phyloP scores from a whole-genome alignment of 2,797 vertebrate genomes.

The Lepidocolaptes lacrymiger region DNA sequence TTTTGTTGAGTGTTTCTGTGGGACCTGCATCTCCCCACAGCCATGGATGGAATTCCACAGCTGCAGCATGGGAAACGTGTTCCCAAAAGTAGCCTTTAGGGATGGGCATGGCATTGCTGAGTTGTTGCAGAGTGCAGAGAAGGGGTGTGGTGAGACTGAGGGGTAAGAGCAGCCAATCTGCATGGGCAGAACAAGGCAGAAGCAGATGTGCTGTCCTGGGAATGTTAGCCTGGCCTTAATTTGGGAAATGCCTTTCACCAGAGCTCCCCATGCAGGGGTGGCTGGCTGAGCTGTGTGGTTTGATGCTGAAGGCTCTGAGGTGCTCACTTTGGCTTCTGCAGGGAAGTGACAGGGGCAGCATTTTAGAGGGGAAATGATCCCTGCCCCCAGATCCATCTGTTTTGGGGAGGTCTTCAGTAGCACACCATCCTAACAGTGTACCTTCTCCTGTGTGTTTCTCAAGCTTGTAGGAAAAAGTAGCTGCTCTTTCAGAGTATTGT shows the following conservation, averaged over 20 bases:
- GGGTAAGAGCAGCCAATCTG: not conserved
- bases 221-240: not conserved
- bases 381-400: not conserved
- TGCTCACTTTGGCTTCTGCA: not conserved
- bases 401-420: not conserved
- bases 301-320: not conserved
- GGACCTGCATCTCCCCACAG: not conserved
- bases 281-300: not conserved
- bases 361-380: not conserved
- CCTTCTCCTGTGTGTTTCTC: not conserved
- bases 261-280: not conserved
- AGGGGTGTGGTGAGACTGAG: not conserved
- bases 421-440: not conserved
- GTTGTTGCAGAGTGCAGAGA: not conserved
- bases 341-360: not conserved
- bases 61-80: not conserved
- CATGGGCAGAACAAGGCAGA: not conserved
- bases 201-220: not conserved
- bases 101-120: not conserved
- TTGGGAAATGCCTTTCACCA: not conserved
- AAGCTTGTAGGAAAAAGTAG: not conserved
- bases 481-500: rapidly evolving
- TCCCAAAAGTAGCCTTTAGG: not conserved
- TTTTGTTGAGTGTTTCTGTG: not conserved
- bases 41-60: not conserved